A percentile compares a stretch with the other conserved stretches of the same genome.
Conservation (phyloP, 2,113 vertebrate genomes). For the Oncorhynchus nerka region DNA sequence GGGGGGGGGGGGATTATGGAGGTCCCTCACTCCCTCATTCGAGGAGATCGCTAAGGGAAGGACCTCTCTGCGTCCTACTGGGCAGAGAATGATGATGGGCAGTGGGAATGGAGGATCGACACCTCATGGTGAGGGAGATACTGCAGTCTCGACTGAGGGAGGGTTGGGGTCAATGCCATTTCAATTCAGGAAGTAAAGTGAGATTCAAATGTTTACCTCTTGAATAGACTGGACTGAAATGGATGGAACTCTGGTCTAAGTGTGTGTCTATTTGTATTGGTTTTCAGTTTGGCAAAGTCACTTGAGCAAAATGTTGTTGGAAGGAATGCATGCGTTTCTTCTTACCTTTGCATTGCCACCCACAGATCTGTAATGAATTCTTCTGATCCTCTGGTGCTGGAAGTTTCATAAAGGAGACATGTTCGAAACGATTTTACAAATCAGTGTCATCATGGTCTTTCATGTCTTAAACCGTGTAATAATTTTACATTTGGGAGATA, state of each 20-base stretch:
- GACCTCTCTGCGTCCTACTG: conserved; percentile 12
- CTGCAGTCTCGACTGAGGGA: background rate
- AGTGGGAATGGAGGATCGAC: background rate
- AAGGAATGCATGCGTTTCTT: conserved; percentile 25
- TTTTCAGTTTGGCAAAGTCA: conserved; percentile 42
- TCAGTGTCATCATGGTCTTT: conserved; percentile 57
- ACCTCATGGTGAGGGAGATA: background rate
- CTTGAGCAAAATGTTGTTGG: conserved; percentile 49
- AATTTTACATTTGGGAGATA: conserved; percentile 36
- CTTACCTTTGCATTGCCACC: conserved; percentile 53
- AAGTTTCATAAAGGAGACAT: conserved; percentile 66
- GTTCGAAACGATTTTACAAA: conserved; percentile 61
- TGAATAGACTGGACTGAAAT: too few species aligned
- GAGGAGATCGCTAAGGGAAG: conserved; percentile 27
- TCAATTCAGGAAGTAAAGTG: too few species aligned
- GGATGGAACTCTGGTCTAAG: background rate
- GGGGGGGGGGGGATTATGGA: conserved; percentile 39
- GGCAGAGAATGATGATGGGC: conserved; percentile 21
- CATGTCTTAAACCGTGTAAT: conserved; percentile 52
- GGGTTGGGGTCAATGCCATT: too few species aligned
- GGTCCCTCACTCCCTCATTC: conserved; percentile 38
- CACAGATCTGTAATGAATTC: conserved; percentile 67
- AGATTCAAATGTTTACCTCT: too few species aligned
- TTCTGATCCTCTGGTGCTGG: conserved; percentile 54
- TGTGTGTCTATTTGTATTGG: conserved; percentile 46